Evolutionary conservation across 2,113 vertebrate genomes (phyloP).

Genomic region (Leucosticte australis): DNA sequence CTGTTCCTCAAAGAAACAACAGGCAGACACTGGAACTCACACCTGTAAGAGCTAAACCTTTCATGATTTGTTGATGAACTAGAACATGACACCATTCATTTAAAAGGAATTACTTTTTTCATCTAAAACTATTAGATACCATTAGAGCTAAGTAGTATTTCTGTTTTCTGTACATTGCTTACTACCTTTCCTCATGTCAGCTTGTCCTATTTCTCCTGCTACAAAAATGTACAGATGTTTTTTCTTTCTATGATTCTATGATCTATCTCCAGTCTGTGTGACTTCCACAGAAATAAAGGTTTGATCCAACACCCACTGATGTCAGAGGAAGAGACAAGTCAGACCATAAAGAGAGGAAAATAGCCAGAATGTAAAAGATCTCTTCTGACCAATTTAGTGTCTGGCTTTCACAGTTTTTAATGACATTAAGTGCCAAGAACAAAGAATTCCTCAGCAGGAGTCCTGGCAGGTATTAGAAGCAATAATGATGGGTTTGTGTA

Average conservation of each 20-base stretch:
- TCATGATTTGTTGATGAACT: background rate
- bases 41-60: background rate
- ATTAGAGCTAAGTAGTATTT: background rate
- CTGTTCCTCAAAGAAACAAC: background rate
- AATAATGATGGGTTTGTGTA: background rate
- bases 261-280: background rate
- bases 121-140: background rate
- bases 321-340: background rate
- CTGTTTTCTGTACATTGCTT: background rate
- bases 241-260: background rate
- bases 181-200: background rate
- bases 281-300: background rate
- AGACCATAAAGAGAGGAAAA: background rate
- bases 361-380: background rate
- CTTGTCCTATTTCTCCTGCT: background rate
- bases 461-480: background rate
- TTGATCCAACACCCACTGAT: background rate
- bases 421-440: background rate
- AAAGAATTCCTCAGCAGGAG: background rate
- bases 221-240: background rate
- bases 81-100: background rate
- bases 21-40: background rate
- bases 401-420: background rate
- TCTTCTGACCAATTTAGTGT: background rate
- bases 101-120: background rate